Evolutionary conservation across 2,888 invertebrate genomes (phyloP), one percentile per base, ranked within the genome.

Genomic region (Noctuana brunneofusca): DNA sequence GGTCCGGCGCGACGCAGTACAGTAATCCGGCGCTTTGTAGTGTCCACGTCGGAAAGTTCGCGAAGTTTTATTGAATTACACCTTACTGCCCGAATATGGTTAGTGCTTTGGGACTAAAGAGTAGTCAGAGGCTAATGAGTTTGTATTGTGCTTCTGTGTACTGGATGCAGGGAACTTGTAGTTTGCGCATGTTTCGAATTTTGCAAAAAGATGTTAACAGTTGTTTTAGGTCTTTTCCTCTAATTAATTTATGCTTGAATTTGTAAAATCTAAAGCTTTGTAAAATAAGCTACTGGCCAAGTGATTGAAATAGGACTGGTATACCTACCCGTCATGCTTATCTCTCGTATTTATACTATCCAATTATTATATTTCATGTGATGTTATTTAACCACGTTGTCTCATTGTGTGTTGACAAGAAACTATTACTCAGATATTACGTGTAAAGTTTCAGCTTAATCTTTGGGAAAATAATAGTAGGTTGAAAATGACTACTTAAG

Each of bases 21-120:
- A 66, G 66, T 79, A 79, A 79, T 79, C 78, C 79, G 74, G 72
- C 76, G 78, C 80, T 80, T 76, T 80, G 75, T 71, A 30, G 56
- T 35, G 49, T 56, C 49, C 57, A 57, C 38, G 24, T 48, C 41
- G 67, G 66, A 68, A 76, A 78, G 68, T 76, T 73, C 62, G 54
- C 54, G 64, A 69, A 72, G 73, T 78, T 78, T 75, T 70, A 79
- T 77, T 75, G 74, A 69, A 78, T 76, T 79, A 76, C 69, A 65
- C 60, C 68, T 68, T 65, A 18, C 59, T 43, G 56, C 41, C 62
- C 55, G 41, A 62, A 56, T 56, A 56, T 53, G 62, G 55, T 62
- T 62, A 56, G 62, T 41, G 62, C 50, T 50, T 20, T 50, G 62
- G 55, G 62, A 55, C 54, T 55, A 62, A 62, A 62, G 60, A 62